Percentiles rank a stretch among this genome's conserved stretches.
Conservation (phyloP, 2,797 vertebrate genomes). For the Schizopygopsis pylzovi region DNA sequence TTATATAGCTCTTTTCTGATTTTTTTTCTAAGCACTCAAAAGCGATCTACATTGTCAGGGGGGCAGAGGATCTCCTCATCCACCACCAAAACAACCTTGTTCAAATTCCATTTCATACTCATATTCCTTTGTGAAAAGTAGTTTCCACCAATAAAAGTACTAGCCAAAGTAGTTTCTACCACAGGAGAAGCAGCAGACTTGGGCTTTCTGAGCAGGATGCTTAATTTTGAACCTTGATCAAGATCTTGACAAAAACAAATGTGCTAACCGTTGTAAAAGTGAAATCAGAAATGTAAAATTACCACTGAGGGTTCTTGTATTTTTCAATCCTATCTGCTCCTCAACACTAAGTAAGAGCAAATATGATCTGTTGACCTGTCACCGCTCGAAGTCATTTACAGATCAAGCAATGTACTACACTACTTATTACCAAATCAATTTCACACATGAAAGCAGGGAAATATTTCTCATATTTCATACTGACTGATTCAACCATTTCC, state of each 20-base stretch:
- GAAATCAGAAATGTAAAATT: not conserved
- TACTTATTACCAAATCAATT: slow-evolving; percentile 9
- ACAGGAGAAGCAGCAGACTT: not conserved
- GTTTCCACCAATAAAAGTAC: not conserved
- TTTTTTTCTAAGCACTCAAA: no score
- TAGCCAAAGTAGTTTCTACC: not conserved
- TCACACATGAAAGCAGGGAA: not conserved
- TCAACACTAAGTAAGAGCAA: not conserved
- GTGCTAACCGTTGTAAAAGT: not conserved
- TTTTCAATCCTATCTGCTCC: not conserved
- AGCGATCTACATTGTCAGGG: no score
- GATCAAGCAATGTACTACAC: not conserved
- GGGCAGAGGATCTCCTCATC: no score
- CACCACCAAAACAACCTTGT: not conserved
- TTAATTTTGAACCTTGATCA: not conserved
- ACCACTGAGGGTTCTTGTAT: not conserved
- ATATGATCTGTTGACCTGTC: slow-evolving; percentile 7
- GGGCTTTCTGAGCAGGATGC: not conserved
- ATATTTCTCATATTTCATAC: not conserved
- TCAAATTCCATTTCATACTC: not conserved
- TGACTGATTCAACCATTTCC: not conserved
- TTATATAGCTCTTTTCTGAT: no score
- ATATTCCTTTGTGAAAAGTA: not conserved
- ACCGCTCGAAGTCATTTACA: not conserved
- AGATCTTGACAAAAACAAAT: not conserved